Conservation (phyloP, 2,113 vertebrate species). For the Sprattus sprattus region DNA sequence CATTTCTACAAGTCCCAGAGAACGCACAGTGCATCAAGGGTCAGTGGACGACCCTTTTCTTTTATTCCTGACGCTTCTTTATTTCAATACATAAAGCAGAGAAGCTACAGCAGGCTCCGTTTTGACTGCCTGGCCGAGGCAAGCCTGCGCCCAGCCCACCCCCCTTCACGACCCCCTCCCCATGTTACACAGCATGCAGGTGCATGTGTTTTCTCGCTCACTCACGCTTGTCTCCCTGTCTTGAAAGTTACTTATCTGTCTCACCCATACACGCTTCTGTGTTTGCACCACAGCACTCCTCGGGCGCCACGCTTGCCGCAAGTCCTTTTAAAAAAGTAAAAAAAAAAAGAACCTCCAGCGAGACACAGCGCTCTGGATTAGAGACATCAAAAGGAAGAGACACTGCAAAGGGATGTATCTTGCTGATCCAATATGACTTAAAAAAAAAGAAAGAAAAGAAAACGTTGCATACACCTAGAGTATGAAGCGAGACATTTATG, state of each 20-base stretch:
- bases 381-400: conserved; percentile 55
- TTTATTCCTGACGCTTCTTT: neutral
- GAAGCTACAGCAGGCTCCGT: neutral
- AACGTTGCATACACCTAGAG: neutral
- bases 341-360: neutral
- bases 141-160: neutral
- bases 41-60: neutral
- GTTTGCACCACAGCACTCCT: neutral
- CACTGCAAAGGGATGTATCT: neutral
- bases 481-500: conserved; percentile 11
- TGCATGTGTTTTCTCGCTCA: neutral
- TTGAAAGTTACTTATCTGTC: neutral
- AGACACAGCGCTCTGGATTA: conserved; percentile 49
- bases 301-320: conserved; percentile 35
- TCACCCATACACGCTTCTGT: neutral
- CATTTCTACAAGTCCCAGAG: neutral
- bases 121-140: neutral
- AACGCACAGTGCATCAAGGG: neutral
- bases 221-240: neutral
- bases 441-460: neutral
- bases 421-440: conserved; percentile 4
- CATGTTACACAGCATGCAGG: neutral
- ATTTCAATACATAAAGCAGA: neutral
- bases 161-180: neutral
- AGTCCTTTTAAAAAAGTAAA: neutral